Percentiles rank a stretch among this genome's conserved stretches.
phyloP scores from a whole-genome alignment of 1,140 invertebrate species.

The Brachionus paranguensis region DNA sequence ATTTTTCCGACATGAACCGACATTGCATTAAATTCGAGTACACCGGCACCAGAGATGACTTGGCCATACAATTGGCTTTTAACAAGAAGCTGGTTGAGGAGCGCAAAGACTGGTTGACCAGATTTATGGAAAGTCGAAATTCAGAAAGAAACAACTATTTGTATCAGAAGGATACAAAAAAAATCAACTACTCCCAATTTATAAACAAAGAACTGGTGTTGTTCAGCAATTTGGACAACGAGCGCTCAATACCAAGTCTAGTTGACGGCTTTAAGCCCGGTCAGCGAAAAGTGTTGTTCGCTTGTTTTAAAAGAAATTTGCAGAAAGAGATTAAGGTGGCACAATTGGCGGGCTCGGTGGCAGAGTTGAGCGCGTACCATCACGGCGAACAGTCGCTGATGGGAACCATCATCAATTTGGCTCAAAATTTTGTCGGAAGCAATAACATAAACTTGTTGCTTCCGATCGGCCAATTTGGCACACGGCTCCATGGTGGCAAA shows the following conservation, averaged over 20 bases:
- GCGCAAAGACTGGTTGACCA: slow-evolving; percentile 92
- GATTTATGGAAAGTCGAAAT: slow-evolving; percentile 90
- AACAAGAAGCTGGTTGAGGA: slow-evolving; percentile 90
- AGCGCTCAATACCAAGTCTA: slow-evolving; percentile 86
- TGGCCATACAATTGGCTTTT: slow-evolving; percentile 90
- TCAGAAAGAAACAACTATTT: slow-evolving; percentile 70
- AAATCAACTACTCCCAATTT: slow-evolving; percentile 83
- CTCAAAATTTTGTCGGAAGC: slow-evolving; percentile 95
- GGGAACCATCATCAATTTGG: slow-evolving; percentile 91
- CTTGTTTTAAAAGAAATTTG: slow-evolving; percentile 92
- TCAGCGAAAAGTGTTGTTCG: slow-evolving; percentile 87
- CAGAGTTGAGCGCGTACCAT: slow-evolving; percentile 94
- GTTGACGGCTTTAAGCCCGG: slow-evolving; percentile 93
- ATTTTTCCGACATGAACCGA: slow-evolving; percentile 90
- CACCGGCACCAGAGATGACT: slow-evolving; percentile 75
- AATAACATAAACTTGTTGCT: slow-evolving; percentile 95
- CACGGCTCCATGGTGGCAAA: slow-evolving; percentile 76
- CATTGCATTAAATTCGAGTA: slow-evolving; percentile 89
- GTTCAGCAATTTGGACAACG: slow-evolving; percentile 94
- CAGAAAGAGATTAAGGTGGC: slow-evolving; percentile 96
- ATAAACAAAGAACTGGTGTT: slow-evolving; percentile 93
- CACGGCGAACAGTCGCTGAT: slow-evolving; percentile 92
- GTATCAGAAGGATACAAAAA: slow-evolving; percentile 81
- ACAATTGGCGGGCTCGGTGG: slow-evolving; percentile 91
- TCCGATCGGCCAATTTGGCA: slow-evolving; percentile 95